Evolutionary conservation across 2,797 vertebrate genomes (phyloP).

Genomic region (Micromesistius poutassou): DNA sequence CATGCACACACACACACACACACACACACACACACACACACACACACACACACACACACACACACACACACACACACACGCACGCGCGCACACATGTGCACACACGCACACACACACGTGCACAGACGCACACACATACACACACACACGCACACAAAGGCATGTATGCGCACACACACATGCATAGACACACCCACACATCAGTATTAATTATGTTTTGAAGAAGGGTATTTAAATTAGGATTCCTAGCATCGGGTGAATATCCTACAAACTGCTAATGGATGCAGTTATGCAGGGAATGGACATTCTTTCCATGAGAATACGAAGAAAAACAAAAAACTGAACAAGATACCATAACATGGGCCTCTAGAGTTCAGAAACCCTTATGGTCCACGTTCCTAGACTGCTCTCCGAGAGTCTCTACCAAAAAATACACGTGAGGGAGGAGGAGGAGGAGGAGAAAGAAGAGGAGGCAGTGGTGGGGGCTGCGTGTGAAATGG

Average conservation of each 20-base stretch:
- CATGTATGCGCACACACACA: neutral
- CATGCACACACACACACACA: neutral
- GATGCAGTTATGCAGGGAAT: constrained; percentile 23
- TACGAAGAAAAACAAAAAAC: neutral
- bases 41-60: too few species aligned
- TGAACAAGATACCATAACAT: neutral
- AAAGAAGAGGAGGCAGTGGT: neutral
- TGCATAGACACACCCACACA: neutral
- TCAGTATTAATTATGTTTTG: constrained; percentile 17
- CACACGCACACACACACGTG: neutral
- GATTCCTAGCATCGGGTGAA: constrained; percentile 44
- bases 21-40: too few species aligned
- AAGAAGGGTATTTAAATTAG: constrained; percentile 43
- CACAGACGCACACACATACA: too few species aligned
- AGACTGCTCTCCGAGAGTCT: neutral
- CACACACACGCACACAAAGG: too few species aligned
- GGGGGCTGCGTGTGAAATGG: neutral
- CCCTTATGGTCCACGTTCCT: neutral
- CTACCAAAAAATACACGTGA: constrained; percentile 48
- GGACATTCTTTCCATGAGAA: neutral
- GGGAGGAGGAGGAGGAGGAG: neutral
- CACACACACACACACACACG: too few species aligned
- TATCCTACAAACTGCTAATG: constrained; percentile 58
- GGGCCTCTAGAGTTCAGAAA: neutral
- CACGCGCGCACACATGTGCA: neutral